Evolutionary conservation across 2,888 invertebrate species (phyloP).

Genomic region (Macrosiphum euphorbiae): DNA sequence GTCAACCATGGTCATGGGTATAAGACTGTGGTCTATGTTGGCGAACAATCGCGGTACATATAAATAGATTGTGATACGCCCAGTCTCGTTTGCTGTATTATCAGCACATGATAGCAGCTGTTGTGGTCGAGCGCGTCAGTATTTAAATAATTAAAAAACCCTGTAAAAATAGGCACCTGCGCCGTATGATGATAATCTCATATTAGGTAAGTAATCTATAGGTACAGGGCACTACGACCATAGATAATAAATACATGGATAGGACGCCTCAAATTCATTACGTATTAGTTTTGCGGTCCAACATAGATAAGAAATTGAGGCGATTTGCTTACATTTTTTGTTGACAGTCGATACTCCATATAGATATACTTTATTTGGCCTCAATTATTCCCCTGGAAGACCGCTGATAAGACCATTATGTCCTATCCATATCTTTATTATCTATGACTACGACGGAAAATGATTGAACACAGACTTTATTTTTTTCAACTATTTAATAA

Average conservation of each 20-base stretch:
- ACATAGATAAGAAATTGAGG: too few species aligned
- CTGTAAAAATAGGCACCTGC: not conserved
- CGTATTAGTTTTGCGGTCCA: too few species aligned
- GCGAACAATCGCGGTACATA: not conserved
- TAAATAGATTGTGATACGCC: not conserved
- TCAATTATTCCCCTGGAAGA: too few species aligned
- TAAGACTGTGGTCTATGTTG: not conserved
- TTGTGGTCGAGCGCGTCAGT: too few species aligned
- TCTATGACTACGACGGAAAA: not conserved
- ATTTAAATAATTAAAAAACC: not conserved
- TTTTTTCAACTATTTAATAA: conserved; percentile 63
- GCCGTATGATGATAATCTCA: not conserved
- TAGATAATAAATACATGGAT: too few species aligned
- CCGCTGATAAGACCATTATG: too few species aligned
- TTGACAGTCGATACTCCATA: too few species aligned
- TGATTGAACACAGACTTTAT: not conserved
- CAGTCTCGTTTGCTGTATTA: not conserved
- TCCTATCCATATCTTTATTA: too few species aligned
- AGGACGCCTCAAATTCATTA: too few species aligned
- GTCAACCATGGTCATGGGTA: not conserved
- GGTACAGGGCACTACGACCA: too few species aligned
- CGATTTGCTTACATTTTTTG: too few species aligned
- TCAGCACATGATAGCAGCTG: not conserved
- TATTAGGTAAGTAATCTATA: not conserved
- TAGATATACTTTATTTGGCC: too few species aligned